Base-by-base conservation (phyloP, 2,113 vertebrate genomes). In the Pseudorasbora parva region DNA sequence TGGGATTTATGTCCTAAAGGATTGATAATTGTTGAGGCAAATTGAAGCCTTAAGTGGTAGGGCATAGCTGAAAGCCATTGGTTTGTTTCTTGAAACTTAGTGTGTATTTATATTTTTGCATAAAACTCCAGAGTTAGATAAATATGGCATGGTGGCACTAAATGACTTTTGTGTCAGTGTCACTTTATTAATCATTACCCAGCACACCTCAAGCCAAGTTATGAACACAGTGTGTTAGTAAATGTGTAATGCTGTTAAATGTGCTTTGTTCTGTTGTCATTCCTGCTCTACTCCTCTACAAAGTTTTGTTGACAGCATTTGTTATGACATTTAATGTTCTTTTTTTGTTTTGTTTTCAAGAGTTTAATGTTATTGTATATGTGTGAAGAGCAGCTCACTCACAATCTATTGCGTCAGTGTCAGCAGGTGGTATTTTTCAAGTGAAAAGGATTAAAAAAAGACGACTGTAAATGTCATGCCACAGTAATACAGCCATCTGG, bases 121-220 rank as follows among this genome's bases (percentile, higher is more conserved):
- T 68, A 74, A 83, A 54, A 3, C 8, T 54, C 25, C 5, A 1
- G 9, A 57, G 19, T 57, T 68, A 33, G 17, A 80, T 47, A n/a
- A 47, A 47, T 64, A 64, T 45, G 37, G 23, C 43, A 66, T 49
- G 45, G 57, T 64, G 76, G n/a, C 10, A 21, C 25, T 33, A 7
- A 64, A 66, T 66, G 17, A 25, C 43, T 49, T 49, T 7, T 81
- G 47, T 81, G 47, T 68, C 14, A 69, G 47, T 68, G 17, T 81
- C 12, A 23, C 60, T 17, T 6, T 81, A 41, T 93, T 75, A 94
- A 94, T 93, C 89, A 93, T 94, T 94, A 93, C 85, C 90, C 82
- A 43, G 45, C 81, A 79, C 76, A 62, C 86, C 84, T 86, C 81
- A 81, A 77, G 71, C 51, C 56, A 78, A 59, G 64, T 77, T 81